A percentile compares a stretch with the other conserved stretches of the same genome.
phyloP scores from a whole-genome alignment of 2,113 vertebrate species.

The Podarcis raffonei region DNA sequence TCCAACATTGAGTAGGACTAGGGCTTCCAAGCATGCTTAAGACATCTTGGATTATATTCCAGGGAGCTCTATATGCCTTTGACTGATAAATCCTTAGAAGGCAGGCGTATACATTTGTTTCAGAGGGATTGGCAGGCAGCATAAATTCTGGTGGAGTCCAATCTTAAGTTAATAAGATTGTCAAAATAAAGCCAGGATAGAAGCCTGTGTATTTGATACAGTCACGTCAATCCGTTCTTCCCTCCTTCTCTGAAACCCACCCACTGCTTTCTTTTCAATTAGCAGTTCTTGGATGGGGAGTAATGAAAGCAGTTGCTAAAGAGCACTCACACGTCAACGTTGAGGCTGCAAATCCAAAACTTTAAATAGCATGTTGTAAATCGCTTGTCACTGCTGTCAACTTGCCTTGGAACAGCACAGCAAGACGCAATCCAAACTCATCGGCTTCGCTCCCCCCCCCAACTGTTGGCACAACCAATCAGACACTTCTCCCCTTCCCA shows the following conservation, averaged over 20 bases:
- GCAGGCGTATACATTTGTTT: background rate
- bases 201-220: background rate
- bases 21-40: too few species aligned
- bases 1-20: too few species aligned
- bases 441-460: constrained; percentile 68
- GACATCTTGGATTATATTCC: too few species aligned
- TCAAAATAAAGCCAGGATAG: background rate
- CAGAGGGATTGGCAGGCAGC: too few species aligned
- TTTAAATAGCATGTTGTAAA: constrained; percentile 83
- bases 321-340: constrained; percentile 77
- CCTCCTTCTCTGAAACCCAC: constrained; percentile 45
- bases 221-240: background rate
- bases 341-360: constrained; percentile 79
- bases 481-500: too few species aligned
- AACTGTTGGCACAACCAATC: constrained; percentile 19
- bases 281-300: constrained; percentile 76
- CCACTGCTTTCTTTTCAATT: constrained; percentile 83
- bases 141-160: background rate
- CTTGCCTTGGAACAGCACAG: constrained; percentile 65
- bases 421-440: constrained; percentile 72
- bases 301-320: constrained; percentile 83
- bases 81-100: background rate
- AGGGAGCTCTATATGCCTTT: background rate
- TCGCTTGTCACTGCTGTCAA: constrained; percentile 76
- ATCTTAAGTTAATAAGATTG: background rate